Base-by-base conservation (phyloP, 1,140 invertebrate genomes). In the Drosophila biarmipes region DNA sequence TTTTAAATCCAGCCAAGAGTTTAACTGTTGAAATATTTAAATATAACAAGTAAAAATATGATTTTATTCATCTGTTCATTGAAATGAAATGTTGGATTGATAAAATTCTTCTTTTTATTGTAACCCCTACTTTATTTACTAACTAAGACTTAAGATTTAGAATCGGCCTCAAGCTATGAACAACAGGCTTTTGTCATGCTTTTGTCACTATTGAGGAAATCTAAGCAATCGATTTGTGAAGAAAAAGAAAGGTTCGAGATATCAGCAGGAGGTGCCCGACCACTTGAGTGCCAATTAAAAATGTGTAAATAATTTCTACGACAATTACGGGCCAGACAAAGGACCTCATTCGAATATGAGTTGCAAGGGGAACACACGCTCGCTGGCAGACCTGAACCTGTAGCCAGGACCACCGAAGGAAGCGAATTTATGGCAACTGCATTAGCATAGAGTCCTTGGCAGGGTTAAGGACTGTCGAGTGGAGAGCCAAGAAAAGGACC, bases 221-320 rank as follows among this genome's bases (percentile, higher is more conserved):
- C 31, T 27, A 6, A 15, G 29, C 24, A 21, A 48, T 64, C 59
- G 58, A 42, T 64, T 64, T 35, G n/a, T 11, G 34, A 24, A 27
- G 40, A 38, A 27, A 31, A 31, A 10, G 43, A n/a, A n/a, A n/a
- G n/a, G n/a, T n/a, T n/a, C 21, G 45, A 40, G 29, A 17, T 34
- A 43, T 8, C 67, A 51, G 59, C 61, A 52, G 71, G 64, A 68
- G 80, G 78, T 79, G 76, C 63, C 78, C 75, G 72, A 73, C 79
- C 82, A 87, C 82, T 87, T 87, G 82, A 87, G 81, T 68, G 82
- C 82, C 82, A 87, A 87, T 87, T 87, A 87, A 87, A 89, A 87
- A 66, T 77, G 84, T 87, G 82, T 87, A 87, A 87, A 87, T 87
- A 89, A 89, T 72, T 89, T 87, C 78, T 40, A 38, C 58, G 82